Conservation (phyloP, 92 coral and sea anemone species). For the Epizoanthus stellaris region DNA sequence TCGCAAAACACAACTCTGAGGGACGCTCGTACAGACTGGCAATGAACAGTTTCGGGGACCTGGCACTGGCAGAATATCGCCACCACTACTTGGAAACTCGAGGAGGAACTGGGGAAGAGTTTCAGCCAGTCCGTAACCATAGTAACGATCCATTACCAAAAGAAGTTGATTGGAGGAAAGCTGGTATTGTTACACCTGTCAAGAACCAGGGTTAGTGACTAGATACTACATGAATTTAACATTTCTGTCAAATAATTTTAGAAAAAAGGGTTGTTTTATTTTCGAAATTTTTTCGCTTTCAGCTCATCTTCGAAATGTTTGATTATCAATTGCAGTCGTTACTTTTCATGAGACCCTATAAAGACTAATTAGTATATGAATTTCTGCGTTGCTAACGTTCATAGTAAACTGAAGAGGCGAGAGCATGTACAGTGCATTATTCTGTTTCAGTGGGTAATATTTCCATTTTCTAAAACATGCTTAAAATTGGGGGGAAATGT, state of each 20-base stretch:
- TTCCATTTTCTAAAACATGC: no score
- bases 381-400: no score
- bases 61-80: conserved; percentile 80
- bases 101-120: conserved; percentile 33
- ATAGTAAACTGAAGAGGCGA: no score
- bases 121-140: background rate
- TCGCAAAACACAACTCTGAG: conserved; percentile 64
- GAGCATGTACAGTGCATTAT: no score
- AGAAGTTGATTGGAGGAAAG: conserved; percentile 86
- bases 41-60: conserved; percentile 87
- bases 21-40: conserved; percentile 65
- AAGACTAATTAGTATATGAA: no score
- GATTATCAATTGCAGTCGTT: no score
- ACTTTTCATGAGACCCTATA: no score
- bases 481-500: no score
- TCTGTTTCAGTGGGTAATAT: no score
- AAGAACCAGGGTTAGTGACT: conserved; percentile 80
- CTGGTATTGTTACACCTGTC: conserved; percentile 92
- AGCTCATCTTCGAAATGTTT: no score
- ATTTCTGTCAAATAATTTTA: background rate
- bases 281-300: no score
- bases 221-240: background rate
- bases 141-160: conserved; percentile 8
- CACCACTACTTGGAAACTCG: conserved; percentile 53
- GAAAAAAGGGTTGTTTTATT: background rate